These are phyloP conservation scores for Loripinus fragilis DNA, from an alignment of 2,888 invertebrate species.

Conservation along the genomic window DNA sequence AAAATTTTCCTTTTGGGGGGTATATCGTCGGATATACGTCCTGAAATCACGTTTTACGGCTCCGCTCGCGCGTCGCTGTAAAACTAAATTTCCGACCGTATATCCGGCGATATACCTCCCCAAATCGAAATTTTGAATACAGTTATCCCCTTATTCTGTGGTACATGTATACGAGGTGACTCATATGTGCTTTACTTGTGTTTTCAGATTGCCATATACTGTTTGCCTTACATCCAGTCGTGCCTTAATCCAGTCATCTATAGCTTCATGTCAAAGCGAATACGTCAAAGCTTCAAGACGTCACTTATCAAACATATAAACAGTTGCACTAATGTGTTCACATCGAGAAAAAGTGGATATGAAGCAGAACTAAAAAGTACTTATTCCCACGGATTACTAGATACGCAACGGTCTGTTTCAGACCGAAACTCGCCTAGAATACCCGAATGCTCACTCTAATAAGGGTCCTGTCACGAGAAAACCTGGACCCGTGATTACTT, in stretches of 20 bases:
- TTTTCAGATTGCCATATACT: constrained; percentile 71
- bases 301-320: constrained; percentile 42
- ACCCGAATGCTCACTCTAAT: background rate
- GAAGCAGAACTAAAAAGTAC: background rate
- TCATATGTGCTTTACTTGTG: constrained; percentile 11
- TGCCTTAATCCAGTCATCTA: constrained; percentile 77
- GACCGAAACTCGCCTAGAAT: background rate
- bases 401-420: background rate
- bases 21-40: too few species aligned
- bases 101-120: too few species aligned
- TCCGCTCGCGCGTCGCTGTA: too few species aligned
- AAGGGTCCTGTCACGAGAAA: too few species aligned
- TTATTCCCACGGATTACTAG: background rate
- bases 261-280: constrained; percentile 74
- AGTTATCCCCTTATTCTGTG: too few species aligned
- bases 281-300: constrained; percentile 58
- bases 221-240: constrained; percentile 76
- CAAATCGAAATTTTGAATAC: too few species aligned
- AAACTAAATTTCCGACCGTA: too few species aligned
- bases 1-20: too few species aligned
- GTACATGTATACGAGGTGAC: too few species aligned
- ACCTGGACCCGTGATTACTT: too few species aligned
- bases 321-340: background rate
- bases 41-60: too few species aligned
- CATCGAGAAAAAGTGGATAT: background rate